Conservation (phyloP, 1,140 invertebrate genomes). For the Carposina sasakii region DNA sequence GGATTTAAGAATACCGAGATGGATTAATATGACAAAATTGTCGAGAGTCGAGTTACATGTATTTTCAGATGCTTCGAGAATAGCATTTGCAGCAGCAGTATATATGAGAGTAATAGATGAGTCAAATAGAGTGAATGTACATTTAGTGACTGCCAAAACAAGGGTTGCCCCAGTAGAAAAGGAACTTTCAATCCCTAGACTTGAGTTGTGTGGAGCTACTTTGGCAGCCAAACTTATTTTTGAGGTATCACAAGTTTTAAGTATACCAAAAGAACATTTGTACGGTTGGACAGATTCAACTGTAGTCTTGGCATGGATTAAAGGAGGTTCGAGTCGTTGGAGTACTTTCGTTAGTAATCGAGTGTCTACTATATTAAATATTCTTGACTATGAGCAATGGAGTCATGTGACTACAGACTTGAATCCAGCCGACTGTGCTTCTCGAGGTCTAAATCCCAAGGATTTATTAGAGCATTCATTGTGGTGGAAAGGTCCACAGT, state of each 20-base stretch:
- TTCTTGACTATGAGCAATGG: conserved; percentile 40
- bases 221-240: conserved; percentile 27
- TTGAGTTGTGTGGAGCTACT: conserved; percentile 46
- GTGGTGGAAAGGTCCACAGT: conserved; percentile 22
- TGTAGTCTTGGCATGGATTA: conserved; percentile 52
- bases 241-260: conserved; percentile 29
- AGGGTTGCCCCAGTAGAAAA: conserved; percentile 41
- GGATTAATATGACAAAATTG: neutral
- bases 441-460: conserved; percentile 16
- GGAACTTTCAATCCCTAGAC: conserved; percentile 32
- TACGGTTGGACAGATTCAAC: conserved; percentile 57
- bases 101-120: conserved; percentile 19
- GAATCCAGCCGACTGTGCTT: conserved; percentile 27
- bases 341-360: conserved; percentile 56
- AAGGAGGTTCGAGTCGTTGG: conserved; percentile 30
- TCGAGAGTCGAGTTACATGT: conserved; percentile 10
- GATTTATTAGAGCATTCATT: conserved; percentile 12
- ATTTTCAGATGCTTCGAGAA: conserved; percentile 14
- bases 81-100: conserved; percentile 17
- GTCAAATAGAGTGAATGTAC: conserved; percentile 11
- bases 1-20: conserved; percentile 10
- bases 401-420: conserved; percentile 17
- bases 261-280: conserved; percentile 30
- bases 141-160: conserved; percentile 36
- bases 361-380: conserved; percentile 41